A percentile compares a stretch with the other conserved stretches of the same genome.
phyloP scores from a whole-genome alignment of 2,797 vertebrate species.

The Carduelis carduelis region DNA sequence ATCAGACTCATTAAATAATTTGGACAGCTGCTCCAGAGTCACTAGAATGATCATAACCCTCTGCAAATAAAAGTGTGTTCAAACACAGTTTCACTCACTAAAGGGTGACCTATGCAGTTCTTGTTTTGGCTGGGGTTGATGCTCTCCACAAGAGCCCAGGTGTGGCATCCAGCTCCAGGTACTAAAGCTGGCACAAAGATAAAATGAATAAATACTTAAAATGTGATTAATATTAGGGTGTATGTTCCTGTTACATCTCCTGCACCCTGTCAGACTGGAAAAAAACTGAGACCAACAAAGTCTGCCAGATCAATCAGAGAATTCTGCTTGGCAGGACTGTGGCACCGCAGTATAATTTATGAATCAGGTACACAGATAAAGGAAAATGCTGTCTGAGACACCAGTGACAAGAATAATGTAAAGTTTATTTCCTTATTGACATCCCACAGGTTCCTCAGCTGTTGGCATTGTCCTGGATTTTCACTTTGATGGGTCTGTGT shows the following conservation, averaged over 20 bases:
- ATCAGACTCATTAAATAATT: neutral
- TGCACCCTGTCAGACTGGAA: neutral
- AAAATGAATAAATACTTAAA: neutral
- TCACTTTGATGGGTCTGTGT: neutral
- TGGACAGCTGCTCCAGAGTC: neutral
- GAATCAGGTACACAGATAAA: neutral
- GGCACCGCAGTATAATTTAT: neutral
- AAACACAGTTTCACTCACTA: neutral
- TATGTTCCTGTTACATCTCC: neutral
- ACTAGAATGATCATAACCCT: neutral
- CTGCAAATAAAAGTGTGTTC: neutral
- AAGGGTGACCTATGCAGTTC: neutral
- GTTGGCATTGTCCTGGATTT: neutral
- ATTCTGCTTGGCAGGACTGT: neutral
- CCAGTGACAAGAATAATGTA: neutral
- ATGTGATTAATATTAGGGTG: neutral
- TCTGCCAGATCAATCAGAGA: neutral
- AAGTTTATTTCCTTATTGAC: neutral
- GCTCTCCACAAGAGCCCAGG: neutral
- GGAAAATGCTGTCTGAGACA: neutral
- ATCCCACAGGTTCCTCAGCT: neutral
- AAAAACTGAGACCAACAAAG: neutral
- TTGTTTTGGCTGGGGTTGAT: neutral
- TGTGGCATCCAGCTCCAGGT: neutral
- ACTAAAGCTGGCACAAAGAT: accelerated